These are phyloP conservation scores for Cotesia vestalis DNA, from an alignment of 1,140 invertebrate genomes.

Conservation along the genomic window DNA sequence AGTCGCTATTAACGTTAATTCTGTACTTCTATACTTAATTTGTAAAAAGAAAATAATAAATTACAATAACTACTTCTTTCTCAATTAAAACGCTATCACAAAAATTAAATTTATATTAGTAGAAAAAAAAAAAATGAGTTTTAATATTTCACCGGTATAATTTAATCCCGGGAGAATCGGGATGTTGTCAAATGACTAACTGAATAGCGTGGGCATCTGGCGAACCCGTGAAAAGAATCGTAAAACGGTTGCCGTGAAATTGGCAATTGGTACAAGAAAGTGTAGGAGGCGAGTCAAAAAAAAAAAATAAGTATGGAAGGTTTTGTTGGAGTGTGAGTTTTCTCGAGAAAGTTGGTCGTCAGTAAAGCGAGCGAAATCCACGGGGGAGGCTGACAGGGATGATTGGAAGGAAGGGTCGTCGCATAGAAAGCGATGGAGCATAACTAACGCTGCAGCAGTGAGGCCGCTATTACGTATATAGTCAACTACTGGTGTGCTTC, in stretches of 20 bases:
- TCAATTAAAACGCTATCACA: too few species aligned
- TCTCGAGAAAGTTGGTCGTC: slow-evolving; percentile 13
- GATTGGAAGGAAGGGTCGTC: slow-evolving; percentile 15
- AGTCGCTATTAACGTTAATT: too few species aligned
- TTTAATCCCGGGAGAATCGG: background rate
- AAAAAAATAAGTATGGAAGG: background rate
- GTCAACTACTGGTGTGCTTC: too few species aligned
- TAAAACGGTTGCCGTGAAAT: slow-evolving; percentile 6
- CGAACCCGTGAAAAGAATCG: slow-evolving; percentile 1
- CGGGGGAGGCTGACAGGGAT: slow-evolving; percentile 9
- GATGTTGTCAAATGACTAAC: slow-evolving; percentile 21
- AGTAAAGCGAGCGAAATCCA: background rate
- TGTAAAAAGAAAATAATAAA: too few species aligned
- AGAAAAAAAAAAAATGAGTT: too few species aligned
- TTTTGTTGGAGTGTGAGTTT: slow-evolving; percentile 6
- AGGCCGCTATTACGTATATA: background rate
- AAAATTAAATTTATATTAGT: too few species aligned
- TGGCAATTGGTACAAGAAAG: slow-evolving; percentile 18
- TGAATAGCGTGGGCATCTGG: slow-evolving; percentile 4
- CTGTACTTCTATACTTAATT: too few species aligned
- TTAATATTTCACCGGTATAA: too few species aligned
- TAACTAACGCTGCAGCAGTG: slow-evolving; percentile 23
- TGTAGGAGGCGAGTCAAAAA: background rate
- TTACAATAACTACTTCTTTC: too few species aligned
- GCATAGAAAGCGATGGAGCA: slow-evolving; percentile 21